Percentiles rank a stretch among this genome's conserved stretches.
Evolutionary conservation across 1,140 invertebrate species (phyloP).

Genomic region (Melipona quadrifasciata): DNA sequence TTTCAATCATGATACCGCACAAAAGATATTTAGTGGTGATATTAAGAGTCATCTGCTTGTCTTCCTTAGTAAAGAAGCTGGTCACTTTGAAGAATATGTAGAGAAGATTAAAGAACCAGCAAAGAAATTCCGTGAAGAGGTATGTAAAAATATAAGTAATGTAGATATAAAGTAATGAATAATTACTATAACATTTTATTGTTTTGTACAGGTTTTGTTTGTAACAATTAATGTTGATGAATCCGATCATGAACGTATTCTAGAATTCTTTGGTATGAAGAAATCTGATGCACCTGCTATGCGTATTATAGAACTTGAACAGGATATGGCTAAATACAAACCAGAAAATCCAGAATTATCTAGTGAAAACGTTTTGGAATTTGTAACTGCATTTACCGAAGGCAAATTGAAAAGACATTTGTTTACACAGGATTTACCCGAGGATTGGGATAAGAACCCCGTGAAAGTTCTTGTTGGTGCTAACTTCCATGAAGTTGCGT

Average conservation of each 20-base stretch:
- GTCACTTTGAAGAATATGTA: conserved; percentile 90
- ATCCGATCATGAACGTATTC: conserved; percentile 97
- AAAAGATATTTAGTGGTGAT: conserved; percentile 98
- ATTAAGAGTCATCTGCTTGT: conserved; percentile 98
- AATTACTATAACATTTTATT: conserved; percentile 1
- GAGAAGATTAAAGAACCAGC: conserved; percentile 91
- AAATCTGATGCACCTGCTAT: conserved; percentile 95
- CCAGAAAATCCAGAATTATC: conserved; percentile 91
- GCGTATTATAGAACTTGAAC: conserved; percentile 96
- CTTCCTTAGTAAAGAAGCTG: conserved; percentile 95
- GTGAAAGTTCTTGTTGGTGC: conserved; percentile 97
- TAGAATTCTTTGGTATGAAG: conserved; percentile 99
- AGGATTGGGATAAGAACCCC: conserved; percentile 97
- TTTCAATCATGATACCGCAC: conserved; percentile 98
- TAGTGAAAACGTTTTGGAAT: conserved; percentile 89
- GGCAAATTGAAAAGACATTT: conserved; percentile 97
- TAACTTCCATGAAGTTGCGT: conserved; percentile 97
- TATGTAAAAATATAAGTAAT: conserved; percentile 74
- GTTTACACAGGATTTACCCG: conserved; percentile 95
- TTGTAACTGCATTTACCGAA: conserved; percentile 93
- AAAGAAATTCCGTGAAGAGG: conserved; percentile 94
- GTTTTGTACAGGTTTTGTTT: conserved; percentile 87
- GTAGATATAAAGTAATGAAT: conserved; percentile 71
- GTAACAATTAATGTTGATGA: conserved; percentile 97
- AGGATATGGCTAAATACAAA: conserved; percentile 99